These are phyloP conservation scores for Oriolus oriolus DNA, from an alignment of 2,113 vertebrate species.

Conservation along the genomic window DNA sequence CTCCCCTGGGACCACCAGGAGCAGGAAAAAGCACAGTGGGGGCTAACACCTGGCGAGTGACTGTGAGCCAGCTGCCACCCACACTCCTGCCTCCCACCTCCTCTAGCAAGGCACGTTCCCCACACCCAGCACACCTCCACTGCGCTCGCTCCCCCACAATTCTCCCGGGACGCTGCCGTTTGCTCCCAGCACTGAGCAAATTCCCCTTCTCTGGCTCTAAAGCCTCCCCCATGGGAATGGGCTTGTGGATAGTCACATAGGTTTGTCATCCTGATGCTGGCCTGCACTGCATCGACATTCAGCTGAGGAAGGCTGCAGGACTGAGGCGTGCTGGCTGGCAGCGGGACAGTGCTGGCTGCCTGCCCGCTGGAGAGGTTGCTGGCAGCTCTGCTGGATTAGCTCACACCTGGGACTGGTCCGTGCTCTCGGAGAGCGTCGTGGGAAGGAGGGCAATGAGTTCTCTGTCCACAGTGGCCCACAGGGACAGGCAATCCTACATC, in stretches of 20 bases:
- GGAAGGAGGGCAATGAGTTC: neutral
- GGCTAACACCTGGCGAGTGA: neutral
- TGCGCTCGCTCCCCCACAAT: neutral
- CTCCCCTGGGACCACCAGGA: accelerated
- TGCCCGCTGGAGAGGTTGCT: slow-evolving; percentile 40
- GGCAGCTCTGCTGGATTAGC: slow-evolving; percentile 49
- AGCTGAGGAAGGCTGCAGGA: neutral
- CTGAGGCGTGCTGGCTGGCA: neutral
- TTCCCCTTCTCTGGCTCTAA: neutral
- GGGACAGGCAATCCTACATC: neutral
- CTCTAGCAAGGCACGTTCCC: neutral
- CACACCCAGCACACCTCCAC: neutral
- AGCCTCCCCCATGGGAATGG: neutral
- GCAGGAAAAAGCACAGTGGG: neutral
- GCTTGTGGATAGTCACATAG: neutral
- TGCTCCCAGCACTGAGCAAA: neutral
- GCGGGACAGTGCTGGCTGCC: neutral
- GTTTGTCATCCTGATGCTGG: neutral
- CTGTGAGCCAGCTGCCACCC: neutral
- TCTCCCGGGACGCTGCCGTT: neutral
- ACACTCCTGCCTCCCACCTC: neutral
- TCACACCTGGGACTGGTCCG: neutral
- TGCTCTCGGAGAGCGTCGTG: accelerated
- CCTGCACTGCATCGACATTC: neutral
- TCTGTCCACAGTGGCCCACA: neutral